A percentile compares a stretch with the other conserved stretches of the same genome.
Evolutionary conservation across 2,113 vertebrate genomes (phyloP).

Genomic region (Nycticorax nycticorax): DNA sequence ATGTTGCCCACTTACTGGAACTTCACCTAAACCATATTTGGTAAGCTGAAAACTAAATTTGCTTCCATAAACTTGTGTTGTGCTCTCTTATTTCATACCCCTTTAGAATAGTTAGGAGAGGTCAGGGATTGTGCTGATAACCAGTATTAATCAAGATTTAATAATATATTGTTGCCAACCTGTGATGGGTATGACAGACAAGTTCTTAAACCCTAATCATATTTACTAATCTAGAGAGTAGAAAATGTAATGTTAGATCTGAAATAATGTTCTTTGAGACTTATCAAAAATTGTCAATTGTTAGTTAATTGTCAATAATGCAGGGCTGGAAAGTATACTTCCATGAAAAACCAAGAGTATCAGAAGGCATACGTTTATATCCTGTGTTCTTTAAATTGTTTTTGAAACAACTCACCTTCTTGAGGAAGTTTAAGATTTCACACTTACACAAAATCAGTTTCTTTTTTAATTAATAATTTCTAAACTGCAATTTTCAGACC

Average conservation of each 20-base stretch:
- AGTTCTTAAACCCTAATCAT: not conserved
- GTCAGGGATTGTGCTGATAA: not conserved
- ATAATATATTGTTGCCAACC: not conserved
- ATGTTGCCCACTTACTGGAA: constrained; percentile 82
- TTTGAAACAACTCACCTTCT: not conserved
- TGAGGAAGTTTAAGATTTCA: not conserved
- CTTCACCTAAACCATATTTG: constrained; percentile 90
- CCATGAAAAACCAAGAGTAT: not conserved
- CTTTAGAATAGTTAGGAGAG: not conserved
- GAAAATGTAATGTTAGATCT: not conserved
- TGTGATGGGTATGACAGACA: not conserved
- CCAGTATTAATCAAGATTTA: not conserved
- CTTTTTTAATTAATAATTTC: not conserved
- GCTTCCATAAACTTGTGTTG: not conserved
- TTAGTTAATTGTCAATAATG: fast-evolving
- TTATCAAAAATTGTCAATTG: not conserved
- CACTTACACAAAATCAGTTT: not conserved
- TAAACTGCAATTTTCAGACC: constrained; percentile 75
- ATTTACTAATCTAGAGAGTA: not conserved
- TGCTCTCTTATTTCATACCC: not conserved
- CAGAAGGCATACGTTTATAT: not conserved
- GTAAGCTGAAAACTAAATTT: constrained; percentile 71
- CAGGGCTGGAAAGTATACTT: not conserved
- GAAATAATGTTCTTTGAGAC: not conserved
- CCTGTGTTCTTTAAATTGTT: not conserved